These are phyloP conservation scores for Oryzias celebensis DNA, from an alignment of 2,113 vertebrate species.

Conservation along the genomic window DNA sequence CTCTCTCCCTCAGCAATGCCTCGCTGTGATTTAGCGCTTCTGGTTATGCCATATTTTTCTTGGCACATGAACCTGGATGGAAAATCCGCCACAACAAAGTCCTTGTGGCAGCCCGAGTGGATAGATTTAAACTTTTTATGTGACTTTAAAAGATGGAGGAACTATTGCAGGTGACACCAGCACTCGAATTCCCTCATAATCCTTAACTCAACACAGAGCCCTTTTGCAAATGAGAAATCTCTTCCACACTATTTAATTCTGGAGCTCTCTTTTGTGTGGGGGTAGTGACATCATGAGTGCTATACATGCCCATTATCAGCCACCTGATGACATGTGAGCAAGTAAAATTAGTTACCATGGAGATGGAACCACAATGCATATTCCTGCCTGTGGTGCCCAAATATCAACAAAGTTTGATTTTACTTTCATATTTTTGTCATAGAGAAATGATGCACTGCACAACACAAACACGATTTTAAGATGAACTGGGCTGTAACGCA, in stretches of 20 bases:
- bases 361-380: constrained; percentile 57
- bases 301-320: constrained; percentile 63
- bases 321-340: constrained; percentile 64
- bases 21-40: constrained; percentile 82
- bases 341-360: constrained; percentile 66
- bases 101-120: constrained; percentile 69
- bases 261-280: constrained; percentile 48
- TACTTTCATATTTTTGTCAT: neutral
- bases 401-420: constrained; percentile 6
- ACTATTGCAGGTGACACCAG: constrained; percentile 75
- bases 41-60: constrained; percentile 85
- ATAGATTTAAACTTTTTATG: constrained; percentile 65
- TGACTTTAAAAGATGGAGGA: constrained; percentile 72
- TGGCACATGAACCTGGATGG: constrained; percentile 77
- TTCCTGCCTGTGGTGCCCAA: constrained; percentile 14
- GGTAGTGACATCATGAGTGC: constrained; percentile 66
- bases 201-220: constrained; percentile 68
- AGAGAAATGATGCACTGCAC: constrained; percentile 3
- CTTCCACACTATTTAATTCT: constrained; percentile 49
- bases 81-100: constrained; percentile 83
- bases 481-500: constrained; percentile 18
- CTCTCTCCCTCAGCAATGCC: constrained; percentile 37
- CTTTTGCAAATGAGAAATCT: constrained; percentile 54
- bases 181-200: constrained; percentile 74
- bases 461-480: constrained; percentile 11